Percentiles rank a stretch among this genome's conserved stretches.
Conservation (phyloP, 1,140 invertebrate genomes). For the Papilio aristodemus region DNA sequence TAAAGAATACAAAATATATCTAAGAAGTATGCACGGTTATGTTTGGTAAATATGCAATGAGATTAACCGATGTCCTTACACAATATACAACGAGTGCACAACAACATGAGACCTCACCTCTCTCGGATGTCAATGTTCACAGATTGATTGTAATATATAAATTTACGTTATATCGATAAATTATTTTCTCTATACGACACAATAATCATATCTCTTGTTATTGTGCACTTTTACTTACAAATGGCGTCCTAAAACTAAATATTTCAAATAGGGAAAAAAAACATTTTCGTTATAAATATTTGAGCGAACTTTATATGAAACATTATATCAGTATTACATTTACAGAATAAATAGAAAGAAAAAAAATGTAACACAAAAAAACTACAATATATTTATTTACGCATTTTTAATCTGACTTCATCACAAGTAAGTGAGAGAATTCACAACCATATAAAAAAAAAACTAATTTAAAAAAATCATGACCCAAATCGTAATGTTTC, state of each 20-base stretch:
- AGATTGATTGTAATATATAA: too few species aligned
- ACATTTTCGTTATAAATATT: neutral
- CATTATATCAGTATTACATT: neutral
- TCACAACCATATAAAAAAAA: neutral
- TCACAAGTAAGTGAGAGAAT: neutral
- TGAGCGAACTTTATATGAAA: neutral
- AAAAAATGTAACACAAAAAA: neutral
- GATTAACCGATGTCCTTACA: constrained; percentile 1
- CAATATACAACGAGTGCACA: neutral
- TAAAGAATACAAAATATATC: constrained; percentile 22
- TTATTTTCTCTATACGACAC: too few species aligned
- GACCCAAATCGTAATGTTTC: neutral
- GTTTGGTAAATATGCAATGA: constrained; percentile 8
- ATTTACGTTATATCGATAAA: too few species aligned
- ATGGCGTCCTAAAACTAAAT: neutral
- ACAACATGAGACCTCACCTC: constrained; percentile 7
- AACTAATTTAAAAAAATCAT: neutral
- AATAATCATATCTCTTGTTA: neutral
- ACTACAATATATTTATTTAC: neutral
- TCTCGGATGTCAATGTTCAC: too few species aligned
- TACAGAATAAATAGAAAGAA: neutral
- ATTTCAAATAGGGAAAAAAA: neutral
- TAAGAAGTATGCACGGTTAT: constrained; percentile 13
- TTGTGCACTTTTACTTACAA: neutral
- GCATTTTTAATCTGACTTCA: neutral